A percentile compares a stretch with the other conserved stretches of the same genome.
phyloP scores from a whole-genome alignment of 2,797 vertebrate species.

The Emys orbicularis region DNA sequence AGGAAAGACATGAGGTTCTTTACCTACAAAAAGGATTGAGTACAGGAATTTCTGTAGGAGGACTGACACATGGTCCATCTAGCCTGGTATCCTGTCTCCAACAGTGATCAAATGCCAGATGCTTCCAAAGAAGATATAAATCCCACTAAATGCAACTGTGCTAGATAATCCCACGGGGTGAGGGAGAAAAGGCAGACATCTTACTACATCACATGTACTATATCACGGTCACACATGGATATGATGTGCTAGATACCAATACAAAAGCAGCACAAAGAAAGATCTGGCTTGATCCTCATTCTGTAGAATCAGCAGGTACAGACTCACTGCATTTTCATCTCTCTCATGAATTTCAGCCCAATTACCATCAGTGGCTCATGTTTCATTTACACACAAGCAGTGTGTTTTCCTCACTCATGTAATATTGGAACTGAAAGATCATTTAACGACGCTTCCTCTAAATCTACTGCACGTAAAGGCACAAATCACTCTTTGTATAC shows the following conservation, averaged over 20 bases:
- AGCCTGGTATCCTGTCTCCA: not conserved
- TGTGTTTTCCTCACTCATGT: not conserved
- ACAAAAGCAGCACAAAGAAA: not conserved
- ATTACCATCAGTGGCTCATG: rapidly evolving
- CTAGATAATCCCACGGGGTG: constrained; percentile 21
- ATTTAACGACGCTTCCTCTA: rapidly evolving
- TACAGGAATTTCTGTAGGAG: not conserved
- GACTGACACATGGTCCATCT: not conserved
- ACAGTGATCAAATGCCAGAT: not conserved
- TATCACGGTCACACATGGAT: not conserved
- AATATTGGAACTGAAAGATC: not conserved
- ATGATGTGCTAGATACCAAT: rapidly evolving
- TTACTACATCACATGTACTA: not conserved
- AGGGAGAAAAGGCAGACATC: not conserved
- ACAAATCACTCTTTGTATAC: not conserved
- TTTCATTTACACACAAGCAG: not conserved
- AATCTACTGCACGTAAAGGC: not conserved
- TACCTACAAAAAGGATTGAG: not conserved
- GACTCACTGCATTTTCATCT: not conserved
- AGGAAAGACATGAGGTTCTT: not conserved
- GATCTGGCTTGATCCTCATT: rapidly evolving
- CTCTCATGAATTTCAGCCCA: not conserved
- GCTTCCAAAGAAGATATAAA: not conserved
- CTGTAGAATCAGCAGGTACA: not conserved
- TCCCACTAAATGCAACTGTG: not conserved